These are phyloP conservation scores for Clangula hyemalis DNA, from an alignment of 2,797 vertebrate genomes.

Conservation along the genomic window DNA sequence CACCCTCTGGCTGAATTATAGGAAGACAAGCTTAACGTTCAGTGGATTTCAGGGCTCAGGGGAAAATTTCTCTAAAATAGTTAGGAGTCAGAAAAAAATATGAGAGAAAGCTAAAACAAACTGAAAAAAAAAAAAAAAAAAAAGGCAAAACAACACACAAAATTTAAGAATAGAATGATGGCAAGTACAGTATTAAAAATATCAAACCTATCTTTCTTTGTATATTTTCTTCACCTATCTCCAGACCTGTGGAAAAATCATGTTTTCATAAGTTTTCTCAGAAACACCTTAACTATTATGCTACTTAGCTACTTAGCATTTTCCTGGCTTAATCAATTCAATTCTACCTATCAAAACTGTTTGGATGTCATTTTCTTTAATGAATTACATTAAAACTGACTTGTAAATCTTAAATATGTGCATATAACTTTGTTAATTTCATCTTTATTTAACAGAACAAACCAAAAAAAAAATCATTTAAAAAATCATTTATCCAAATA, in stretches of 20 bases:
- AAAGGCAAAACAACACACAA: neutral
- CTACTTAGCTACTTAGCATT: neutral
- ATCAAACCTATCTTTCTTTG: neutral
- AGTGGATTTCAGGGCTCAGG: neutral
- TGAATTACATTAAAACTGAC: neutral
- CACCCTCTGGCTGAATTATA: neutral
- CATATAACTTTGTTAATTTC: neutral
- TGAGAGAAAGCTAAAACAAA: neutral
- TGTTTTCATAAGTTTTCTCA: neutral
- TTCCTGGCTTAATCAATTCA: neutral
- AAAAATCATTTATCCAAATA: neutral
- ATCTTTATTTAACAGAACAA: neutral
- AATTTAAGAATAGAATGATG: neutral
- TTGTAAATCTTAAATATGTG: neutral
- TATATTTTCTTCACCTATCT: neutral
- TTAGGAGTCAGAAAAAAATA: neutral
- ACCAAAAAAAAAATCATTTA: neutral
- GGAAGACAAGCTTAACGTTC: neutral
- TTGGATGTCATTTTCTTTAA: neutral
- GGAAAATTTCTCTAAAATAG: neutral
- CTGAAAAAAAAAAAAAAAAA: neutral
- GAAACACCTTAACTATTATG: neutral
- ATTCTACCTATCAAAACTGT: neutral
- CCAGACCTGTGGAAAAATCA: neutral
- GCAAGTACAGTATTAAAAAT: neutral